phyloP scores from a whole-genome alignment of 2,797 vertebrate species.

The Halcyon badia region DNA sequence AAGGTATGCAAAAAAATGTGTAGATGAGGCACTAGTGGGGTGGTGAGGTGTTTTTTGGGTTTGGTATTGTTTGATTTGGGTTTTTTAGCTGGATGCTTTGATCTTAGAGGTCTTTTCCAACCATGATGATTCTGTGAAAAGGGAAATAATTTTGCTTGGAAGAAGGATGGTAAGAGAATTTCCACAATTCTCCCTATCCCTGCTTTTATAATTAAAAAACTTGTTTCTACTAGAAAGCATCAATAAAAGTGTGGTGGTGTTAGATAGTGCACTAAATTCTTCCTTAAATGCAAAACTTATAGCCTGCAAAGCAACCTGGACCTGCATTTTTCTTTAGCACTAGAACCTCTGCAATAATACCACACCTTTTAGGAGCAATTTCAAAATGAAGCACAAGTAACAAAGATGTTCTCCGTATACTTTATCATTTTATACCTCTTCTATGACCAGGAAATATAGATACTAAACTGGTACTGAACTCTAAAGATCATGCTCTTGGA shows the following conservation, averaged over 20 bases:
- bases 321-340: neutral
- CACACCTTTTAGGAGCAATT: neutral
- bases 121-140: neutral
- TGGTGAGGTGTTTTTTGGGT: too few species aligned
- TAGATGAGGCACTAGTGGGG: too few species aligned
- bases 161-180: neutral
- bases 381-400: neutral
- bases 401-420: neutral
- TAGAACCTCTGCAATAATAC: neutral
- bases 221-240: neutral
- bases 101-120: too few species aligned
- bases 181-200: neutral
- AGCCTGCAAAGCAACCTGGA: neutral
- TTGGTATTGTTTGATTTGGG: too few species aligned
- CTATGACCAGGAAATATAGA: neutral
- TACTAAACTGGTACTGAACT: neutral
- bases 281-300: neutral
- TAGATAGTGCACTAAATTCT: neutral
- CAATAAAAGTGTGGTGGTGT: neutral
- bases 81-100: too few species aligned
- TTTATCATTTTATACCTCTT: neutral
- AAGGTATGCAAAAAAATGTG: too few species aligned
- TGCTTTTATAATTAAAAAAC: neutral
- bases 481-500: neutral
- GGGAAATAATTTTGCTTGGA: neutral